These are phyloP conservation scores for Timandra comae DNA, from an alignment of 2,888 invertebrate genomes.

Conservation along the genomic window DNA sequence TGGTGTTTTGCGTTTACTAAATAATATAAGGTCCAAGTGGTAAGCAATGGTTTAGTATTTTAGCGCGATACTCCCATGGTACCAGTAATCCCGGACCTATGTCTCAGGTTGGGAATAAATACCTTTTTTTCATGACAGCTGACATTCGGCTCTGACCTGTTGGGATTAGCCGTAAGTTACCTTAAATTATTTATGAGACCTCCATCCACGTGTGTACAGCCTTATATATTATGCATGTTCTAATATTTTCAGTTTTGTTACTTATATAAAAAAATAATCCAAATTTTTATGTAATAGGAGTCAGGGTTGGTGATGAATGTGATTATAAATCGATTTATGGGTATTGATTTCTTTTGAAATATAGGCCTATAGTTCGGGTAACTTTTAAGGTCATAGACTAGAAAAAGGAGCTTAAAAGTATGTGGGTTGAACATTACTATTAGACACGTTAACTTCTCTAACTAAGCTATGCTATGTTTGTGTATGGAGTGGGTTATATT, in stretches of 20 bases:
- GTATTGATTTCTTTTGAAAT: too few species aligned
- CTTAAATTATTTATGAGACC: slow-evolving; percentile 16
- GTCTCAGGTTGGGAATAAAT: slow-evolving; percentile 15
- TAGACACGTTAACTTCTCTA: too few species aligned
- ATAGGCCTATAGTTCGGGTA: too few species aligned
- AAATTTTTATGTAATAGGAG: too few species aligned
- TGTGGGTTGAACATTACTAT: too few species aligned
- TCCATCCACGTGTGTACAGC: slow-evolving; percentile 9
- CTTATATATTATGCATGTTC: slow-evolving; percentile 14
- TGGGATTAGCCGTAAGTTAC: slow-evolving; percentile 16
- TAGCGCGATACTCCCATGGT: slow-evolving; percentile 5
- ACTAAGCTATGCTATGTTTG: too few species aligned
- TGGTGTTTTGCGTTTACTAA: background rate
- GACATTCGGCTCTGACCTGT: slow-evolving; percentile 16
- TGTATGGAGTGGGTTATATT: too few species aligned
- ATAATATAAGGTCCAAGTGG: background rate
- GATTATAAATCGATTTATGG: too few species aligned
- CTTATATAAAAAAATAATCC: too few species aligned
- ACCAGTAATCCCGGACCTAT: slow-evolving; percentile 14
- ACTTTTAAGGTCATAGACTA: too few species aligned
- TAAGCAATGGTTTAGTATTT: slow-evolving; percentile 12
- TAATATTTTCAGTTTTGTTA: slow-evolving; percentile 14
- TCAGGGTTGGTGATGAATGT: too few species aligned
- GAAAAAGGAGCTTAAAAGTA: too few species aligned
- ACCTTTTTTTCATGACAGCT: slow-evolving; percentile 19